These are phyloP conservation scores for Gorilla gorilla DNA, from an alignment of 2,113 vertebrate genomes.

Conservation along the genomic window DNA sequence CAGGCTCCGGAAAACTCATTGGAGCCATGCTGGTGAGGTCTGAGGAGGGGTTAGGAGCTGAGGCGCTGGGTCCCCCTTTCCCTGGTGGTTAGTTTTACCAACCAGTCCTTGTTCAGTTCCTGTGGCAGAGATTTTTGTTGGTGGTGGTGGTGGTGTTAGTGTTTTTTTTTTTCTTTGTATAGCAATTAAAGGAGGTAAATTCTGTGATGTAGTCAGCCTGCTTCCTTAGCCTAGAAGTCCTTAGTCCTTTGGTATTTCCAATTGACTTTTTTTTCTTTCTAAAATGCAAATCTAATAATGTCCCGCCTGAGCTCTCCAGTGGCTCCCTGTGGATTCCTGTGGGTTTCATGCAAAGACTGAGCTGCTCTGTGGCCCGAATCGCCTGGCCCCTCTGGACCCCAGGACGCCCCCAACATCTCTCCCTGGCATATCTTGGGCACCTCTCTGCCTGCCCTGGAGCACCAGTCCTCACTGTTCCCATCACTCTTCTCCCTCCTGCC, in stretches of 20 bases:
- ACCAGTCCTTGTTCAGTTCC: neutral
- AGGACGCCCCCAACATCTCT: neutral
- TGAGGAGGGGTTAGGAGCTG: no score
- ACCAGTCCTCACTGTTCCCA: neutral
- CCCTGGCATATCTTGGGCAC: neutral
- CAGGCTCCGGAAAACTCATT: no score
- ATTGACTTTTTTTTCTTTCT: neutral
- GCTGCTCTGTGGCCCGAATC: neutral
- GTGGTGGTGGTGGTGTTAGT: no score
- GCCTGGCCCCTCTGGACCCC: no score
- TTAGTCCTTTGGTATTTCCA: neutral
- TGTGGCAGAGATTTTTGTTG: no score
- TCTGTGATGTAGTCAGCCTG: neutral
- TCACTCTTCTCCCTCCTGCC: no score
- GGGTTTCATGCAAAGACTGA: neutral
- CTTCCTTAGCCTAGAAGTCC: neutral
- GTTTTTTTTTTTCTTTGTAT: neutral
- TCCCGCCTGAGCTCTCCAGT: no score
- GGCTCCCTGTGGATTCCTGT: neutral
- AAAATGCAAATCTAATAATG: neutral
- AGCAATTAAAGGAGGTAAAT: neutral
- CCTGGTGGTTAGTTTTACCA: neutral
- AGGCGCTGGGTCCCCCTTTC: neutral
- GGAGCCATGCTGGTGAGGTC: neutral
- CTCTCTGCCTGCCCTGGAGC: neutral